Base-by-base conservation (phyloP, 2,888 invertebrate species). In the Rhabditoides inermis region DNA sequence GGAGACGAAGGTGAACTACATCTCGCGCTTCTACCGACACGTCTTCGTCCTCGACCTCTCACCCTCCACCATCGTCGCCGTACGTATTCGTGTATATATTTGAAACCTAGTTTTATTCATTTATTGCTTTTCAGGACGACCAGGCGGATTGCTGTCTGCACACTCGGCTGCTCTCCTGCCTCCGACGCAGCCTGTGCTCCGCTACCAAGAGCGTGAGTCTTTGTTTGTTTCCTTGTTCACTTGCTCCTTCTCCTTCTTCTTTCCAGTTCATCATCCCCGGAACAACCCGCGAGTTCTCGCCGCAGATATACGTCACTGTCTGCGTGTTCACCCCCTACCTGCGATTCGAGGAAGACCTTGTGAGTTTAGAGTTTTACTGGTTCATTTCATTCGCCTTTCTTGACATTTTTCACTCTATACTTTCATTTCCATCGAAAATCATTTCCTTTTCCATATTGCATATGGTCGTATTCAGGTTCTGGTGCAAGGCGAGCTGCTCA, bases 11-110 rank as follows among this genome's bases (percentile, higher is more conserved):
- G 79, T 86, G 32, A 83, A 84, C 65, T 86, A 86, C 77, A 77
- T 87, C 37, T 83, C 86, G 22, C 82, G 84, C 63, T 82, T 82
- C 56, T 87, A 87, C 76, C 81, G 85, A 59, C 82, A 86, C 63
- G 86, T 85, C 44, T 86, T 85, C 74, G 84, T 86, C 65, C 79
- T 88, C 55, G 87, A 88, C 77, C 82, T 87, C 76, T 86, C 86
- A 75, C 86, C 87, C 10, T 87, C 87, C 2, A 81, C 84, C 53
- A 83, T 85, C 45, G 83, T 84, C 55, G 84, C 86, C 59, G 85
- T 85, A 77, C 80, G 82, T 77, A 55, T 51, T 42, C 44, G 18
- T 37, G 22, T n/a, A 12, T 2, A 7, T 26, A 22, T 42, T 35
- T 35, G 15, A 44, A 44, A 20, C 18, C 15, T n/a, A 23, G 18